Conservation (phyloP, 2,888 invertebrate genomes). For the Agriotes lineatus region DNA sequence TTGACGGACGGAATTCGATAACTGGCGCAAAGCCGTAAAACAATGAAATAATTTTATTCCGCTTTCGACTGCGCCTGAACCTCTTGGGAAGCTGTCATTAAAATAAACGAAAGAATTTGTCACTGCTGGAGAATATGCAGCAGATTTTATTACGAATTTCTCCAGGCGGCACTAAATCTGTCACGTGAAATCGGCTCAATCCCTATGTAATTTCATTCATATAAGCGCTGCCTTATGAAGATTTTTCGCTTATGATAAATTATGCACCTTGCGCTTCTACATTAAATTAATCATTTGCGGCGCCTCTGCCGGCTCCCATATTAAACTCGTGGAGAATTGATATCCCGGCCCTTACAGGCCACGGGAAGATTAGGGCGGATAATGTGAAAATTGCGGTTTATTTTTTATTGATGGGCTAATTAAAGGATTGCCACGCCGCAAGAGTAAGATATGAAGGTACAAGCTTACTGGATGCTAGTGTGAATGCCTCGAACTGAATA, state of each 20-base stretch:
- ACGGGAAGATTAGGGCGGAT: too few relatives aligned
- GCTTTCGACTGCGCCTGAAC: neutral
- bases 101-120: slow-evolving; percentile 14
- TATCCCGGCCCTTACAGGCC: neutral
- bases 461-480: too few relatives aligned
- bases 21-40: neutral
- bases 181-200: neutral
- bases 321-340: slow-evolving; percentile 25
- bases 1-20: slow-evolving; percentile 6
- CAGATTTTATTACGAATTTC: neutral
- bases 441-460: too few relatives aligned
- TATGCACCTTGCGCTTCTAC: slow-evolving; percentile 20
- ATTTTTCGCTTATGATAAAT: slow-evolving; percentile 31
- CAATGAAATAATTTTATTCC: neutral
- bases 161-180: neutral
- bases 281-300: slow-evolving; percentile 29
- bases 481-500: too few relatives aligned
- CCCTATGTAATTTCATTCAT: slow-evolving; percentile 10
- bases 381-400: too few relatives aligned
- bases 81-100: neutral
- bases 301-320: slow-evolving; percentile 16
- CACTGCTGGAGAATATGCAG: neutral
- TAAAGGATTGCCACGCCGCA: too few relatives aligned
- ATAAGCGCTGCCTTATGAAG: slow-evolving; percentile 13
- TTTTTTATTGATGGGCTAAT: too few relatives aligned